These are phyloP conservation scores for Cirrhinus mrigala DNA, from an alignment of 2,797 vertebrate species.

Conservation along the genomic window DNA sequence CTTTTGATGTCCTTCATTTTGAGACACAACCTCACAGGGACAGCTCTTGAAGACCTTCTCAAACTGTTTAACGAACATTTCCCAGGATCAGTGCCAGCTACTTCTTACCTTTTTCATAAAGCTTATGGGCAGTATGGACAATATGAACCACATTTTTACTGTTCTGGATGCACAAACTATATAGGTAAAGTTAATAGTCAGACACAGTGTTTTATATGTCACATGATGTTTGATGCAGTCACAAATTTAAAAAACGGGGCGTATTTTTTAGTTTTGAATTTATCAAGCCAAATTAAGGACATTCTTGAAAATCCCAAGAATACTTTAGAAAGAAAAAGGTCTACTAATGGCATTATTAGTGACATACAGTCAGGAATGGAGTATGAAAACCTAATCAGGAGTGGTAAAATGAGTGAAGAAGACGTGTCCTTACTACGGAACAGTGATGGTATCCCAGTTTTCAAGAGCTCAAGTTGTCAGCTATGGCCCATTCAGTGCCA, in stretches of 20 bases:
- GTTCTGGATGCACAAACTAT: slow-evolving; percentile 37
- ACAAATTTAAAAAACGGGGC: neutral
- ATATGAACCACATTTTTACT: slow-evolving; percentile 51
- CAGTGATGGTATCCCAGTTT: neutral
- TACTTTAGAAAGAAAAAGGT: neutral
- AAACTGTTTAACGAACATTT: slow-evolving; percentile 55
- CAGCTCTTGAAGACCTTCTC: slow-evolving; percentile 50
- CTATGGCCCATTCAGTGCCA: neutral
- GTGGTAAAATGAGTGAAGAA: slow-evolving; percentile 23
- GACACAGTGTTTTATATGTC: slow-evolving; percentile 39
- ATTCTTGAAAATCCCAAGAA: slow-evolving; percentile 22
- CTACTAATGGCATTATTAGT: neutral
- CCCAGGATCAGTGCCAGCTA: slow-evolving; percentile 43
- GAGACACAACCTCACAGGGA: slow-evolving; percentile 47
- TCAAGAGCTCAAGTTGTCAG: neutral
- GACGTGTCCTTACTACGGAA: neutral
- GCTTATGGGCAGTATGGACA: slow-evolving; percentile 50
- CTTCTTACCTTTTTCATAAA: slow-evolving; percentile 42
- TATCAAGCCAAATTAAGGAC: slow-evolving; percentile 31
- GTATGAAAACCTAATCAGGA: slow-evolving; percentile 19
- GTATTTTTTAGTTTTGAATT: neutral
- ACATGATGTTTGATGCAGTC: neutral
- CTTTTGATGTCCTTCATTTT: slow-evolving; percentile 44
- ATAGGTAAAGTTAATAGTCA: slow-evolving; percentile 29
- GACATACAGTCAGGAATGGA: neutral